These are phyloP conservation scores for Drosophila trichaetosa DNA, from an alignment of 2,888 invertebrate genomes.

Conservation along the genomic window DNA sequence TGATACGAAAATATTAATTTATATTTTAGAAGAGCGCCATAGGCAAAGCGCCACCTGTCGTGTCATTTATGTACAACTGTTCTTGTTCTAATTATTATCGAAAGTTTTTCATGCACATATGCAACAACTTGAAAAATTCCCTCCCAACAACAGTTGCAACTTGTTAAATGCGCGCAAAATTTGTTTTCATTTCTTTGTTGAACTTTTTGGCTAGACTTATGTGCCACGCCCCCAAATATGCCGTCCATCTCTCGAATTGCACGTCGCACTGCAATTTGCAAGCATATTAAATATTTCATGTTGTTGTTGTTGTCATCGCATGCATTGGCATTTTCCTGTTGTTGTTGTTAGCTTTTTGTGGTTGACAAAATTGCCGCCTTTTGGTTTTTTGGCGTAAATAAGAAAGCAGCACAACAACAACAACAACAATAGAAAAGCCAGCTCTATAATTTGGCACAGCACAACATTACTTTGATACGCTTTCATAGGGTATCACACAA, in stretches of 20 bases:
- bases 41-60: conserved; percentile 58
- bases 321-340: conserved; percentile 25
- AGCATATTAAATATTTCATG: conserved; percentile 30
- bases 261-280: conserved; percentile 21
- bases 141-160: conserved; percentile 34
- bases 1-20: conserved; percentile 13
- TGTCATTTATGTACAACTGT: not conserved
- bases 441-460: conserved; percentile 46
- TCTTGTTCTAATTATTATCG: conserved; percentile 2
- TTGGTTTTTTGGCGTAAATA: conserved; percentile 42
- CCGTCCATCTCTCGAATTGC: not conserved
- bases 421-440: conserved; percentile 16
- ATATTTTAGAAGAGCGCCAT: conserved; percentile 20
- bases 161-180: conserved; percentile 48
- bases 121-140: conserved; percentile 29
- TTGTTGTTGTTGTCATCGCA: conserved; percentile 25
- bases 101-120: conserved; percentile 4
- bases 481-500: conserved; percentile 13
- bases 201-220: conserved; percentile 39
- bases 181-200: conserved; percentile 37
- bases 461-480: conserved; percentile 9
- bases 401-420: conserved; percentile 39
- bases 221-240: conserved; percentile 40
- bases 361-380: conserved; percentile 58
- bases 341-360: conserved; percentile 11